Evolutionary conservation across 2,113 vertebrate species (phyloP).

Genomic region (Nematolebias whitei): DNA sequence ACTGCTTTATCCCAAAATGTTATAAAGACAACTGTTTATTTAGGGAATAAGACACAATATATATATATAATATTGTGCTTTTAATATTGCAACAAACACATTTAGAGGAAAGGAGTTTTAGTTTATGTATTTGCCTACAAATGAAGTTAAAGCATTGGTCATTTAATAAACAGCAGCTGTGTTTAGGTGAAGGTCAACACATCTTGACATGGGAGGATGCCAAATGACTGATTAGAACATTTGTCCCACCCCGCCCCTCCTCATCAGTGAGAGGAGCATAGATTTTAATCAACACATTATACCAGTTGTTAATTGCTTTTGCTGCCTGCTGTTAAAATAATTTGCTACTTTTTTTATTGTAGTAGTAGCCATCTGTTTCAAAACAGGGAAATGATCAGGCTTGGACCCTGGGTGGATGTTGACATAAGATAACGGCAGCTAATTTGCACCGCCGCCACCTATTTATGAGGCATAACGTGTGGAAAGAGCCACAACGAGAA

Average conservation of each 20-base stretch:
- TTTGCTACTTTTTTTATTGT: slow-evolving; percentile 82
- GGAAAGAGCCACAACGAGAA: slow-evolving; percentile 9
- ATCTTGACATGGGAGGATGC: slow-evolving; percentile 60
- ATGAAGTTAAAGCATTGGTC: slow-evolving; percentile 29
- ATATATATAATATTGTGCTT: background rate
- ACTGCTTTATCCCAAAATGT: background rate
- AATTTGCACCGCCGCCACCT: slow-evolving; percentile 72
- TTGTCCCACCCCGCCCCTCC: slow-evolving; percentile 1
- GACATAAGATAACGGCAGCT: slow-evolving; percentile 72
- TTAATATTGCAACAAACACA: background rate
- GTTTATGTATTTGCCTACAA: background rate
- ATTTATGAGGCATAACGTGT: slow-evolving; percentile 57
- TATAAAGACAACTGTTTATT: background rate
- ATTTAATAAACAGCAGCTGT: slow-evolving; percentile 56
- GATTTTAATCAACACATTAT: slow-evolving; percentile 87
- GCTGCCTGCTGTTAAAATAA: slow-evolving; percentile 83
- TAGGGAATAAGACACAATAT: background rate
- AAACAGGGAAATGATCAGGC: slow-evolving; percentile 75
- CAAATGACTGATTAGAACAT: slow-evolving; percentile 70
- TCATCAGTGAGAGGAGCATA: slow-evolving; percentile 73
- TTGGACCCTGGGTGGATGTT: slow-evolving; percentile 73
- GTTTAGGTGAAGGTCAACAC: slow-evolving; percentile 65
- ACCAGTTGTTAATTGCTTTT: slow-evolving; percentile 85
- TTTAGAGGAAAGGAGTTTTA: background rate
- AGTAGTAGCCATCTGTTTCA: slow-evolving; percentile 84